These are phyloP conservation scores for Natator depressus DNA, from an alignment of 2,113 vertebrate genomes.

Conservation along the genomic window DNA sequence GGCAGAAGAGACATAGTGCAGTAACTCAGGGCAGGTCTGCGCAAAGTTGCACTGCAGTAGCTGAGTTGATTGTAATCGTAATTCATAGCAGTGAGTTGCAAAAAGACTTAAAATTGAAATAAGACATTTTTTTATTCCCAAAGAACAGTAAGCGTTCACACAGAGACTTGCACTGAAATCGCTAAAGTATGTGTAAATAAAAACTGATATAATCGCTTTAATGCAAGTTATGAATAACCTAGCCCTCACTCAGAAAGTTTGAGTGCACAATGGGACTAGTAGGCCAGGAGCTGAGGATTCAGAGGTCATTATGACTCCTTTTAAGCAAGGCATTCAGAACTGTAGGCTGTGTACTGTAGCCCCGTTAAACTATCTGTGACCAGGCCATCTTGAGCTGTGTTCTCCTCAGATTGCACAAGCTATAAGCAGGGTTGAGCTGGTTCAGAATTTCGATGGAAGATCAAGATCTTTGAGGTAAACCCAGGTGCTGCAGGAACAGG, in stretches of 20 bases:
- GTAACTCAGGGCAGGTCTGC: accelerated
- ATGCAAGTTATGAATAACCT: background rate
- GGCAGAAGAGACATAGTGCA: background rate
- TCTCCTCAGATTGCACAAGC: background rate
- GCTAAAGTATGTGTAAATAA: background rate
- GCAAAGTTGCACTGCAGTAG: background rate
- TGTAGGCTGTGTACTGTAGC: background rate
- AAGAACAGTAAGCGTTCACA: background rate
- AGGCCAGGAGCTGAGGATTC: background rate
- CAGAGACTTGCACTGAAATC: background rate
- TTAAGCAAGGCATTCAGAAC: background rate
- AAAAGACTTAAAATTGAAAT: too few species aligned
- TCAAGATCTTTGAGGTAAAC: background rate
- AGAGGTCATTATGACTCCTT: background rate
- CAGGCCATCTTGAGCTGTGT: background rate
- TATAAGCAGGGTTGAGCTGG: background rate
- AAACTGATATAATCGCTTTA: background rate
- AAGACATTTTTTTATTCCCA: background rate
- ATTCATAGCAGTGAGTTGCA: background rate
- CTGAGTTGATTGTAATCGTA: background rate
- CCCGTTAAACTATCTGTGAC: background rate
- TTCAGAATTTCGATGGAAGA: background rate
- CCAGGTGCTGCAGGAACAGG: background rate
- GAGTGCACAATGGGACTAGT: background rate
- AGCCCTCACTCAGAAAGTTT: background rate